These are phyloP conservation scores for Mactromeris polynyma DNA, from an alignment of 2,888 invertebrate genomes.

Conservation along the genomic window DNA sequence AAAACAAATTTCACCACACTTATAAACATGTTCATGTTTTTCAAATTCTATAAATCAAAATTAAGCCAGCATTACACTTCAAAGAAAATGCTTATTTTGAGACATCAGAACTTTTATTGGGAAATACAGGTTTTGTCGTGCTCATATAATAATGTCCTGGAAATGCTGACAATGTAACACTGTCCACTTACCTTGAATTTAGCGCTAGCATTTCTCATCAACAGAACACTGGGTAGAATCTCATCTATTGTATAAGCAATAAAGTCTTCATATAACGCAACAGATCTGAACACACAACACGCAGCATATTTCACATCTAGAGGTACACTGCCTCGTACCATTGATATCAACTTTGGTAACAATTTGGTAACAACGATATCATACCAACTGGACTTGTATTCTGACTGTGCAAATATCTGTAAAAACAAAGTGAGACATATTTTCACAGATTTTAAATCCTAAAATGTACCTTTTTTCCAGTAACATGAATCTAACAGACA, in stretches of 20 bases:
- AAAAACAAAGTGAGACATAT: neutral
- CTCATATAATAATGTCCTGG: too few relatives aligned
- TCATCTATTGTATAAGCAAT: constrained; percentile 60
- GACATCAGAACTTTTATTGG: too few relatives aligned
- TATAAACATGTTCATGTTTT: too few relatives aligned
- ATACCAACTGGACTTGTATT: constrained; percentile 62
- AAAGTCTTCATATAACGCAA: constrained; percentile 69
- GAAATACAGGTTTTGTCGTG: too few relatives aligned
- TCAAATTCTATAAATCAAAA: too few relatives aligned
- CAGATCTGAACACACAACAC: constrained; percentile 74
- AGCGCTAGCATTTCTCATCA: constrained; percentile 68
- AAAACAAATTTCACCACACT: too few relatives aligned
- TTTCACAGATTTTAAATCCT: neutral
- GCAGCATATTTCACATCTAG: constrained; percentile 76
- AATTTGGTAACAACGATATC: constrained; percentile 55
- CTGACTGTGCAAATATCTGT: constrained; percentile 63
- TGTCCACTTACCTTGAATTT: constrained; percentile 70
- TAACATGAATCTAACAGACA: too few relatives aligned
- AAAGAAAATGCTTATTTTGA: too few relatives aligned
- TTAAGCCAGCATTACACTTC: too few relatives aligned
- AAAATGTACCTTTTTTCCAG: too few relatives aligned
- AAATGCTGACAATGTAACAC: too few relatives aligned
- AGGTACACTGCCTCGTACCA: constrained; percentile 62
- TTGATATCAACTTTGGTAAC: constrained; percentile 62
- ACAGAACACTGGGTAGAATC: constrained; percentile 66